Conservation (phyloP, 1,140 invertebrate genomes). For the Rhynchophorus ferrugineus region DNA sequence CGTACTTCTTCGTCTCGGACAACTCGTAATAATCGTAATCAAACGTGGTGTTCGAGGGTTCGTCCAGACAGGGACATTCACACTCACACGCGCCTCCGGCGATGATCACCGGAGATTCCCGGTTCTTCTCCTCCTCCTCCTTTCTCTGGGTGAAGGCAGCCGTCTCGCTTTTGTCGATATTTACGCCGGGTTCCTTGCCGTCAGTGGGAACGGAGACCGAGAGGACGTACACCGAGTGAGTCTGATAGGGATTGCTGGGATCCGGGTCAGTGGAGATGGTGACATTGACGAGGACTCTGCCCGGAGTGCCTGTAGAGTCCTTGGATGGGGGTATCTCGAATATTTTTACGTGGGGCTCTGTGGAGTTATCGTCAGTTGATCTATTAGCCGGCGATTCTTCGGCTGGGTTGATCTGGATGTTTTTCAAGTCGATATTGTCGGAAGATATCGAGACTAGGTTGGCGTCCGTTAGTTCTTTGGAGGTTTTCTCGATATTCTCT, state of each 20-base stretch:
- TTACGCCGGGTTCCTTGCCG: constrained; percentile 49
- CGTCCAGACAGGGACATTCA: constrained; percentile 52
- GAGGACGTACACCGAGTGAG: constrained; percentile 61
- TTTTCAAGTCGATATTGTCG: constrained; percentile 9
- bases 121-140: constrained; percentile 6
- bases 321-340: constrained; percentile 30
- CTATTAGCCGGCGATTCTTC: constrained; percentile 18
- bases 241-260: constrained; percentile 41
- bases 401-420: constrained; percentile 20
- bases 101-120: too few species aligned
- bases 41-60: constrained; percentile 19
- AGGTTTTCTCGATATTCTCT: constrained; percentile 28
- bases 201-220: constrained; percentile 63
- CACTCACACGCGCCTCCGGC: constrained; percentile 64
- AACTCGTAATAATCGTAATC: constrained; percentile 27
- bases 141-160: constrained; percentile 25
- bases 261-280: constrained; percentile 61
- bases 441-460: constrained; percentile 20
- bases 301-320: constrained; percentile 32
- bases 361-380: constrained; percentile 4
- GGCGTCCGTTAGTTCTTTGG: constrained; percentile 33
- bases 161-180: constrained; percentile 41
- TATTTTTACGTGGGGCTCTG: constrained; percentile 30
- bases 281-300: constrained; percentile 63
- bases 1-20: constrained; percentile 15